phyloP scores from a whole-genome alignment of 2,113 vertebrate species.

The Dasyornis broadbenti region DNA sequence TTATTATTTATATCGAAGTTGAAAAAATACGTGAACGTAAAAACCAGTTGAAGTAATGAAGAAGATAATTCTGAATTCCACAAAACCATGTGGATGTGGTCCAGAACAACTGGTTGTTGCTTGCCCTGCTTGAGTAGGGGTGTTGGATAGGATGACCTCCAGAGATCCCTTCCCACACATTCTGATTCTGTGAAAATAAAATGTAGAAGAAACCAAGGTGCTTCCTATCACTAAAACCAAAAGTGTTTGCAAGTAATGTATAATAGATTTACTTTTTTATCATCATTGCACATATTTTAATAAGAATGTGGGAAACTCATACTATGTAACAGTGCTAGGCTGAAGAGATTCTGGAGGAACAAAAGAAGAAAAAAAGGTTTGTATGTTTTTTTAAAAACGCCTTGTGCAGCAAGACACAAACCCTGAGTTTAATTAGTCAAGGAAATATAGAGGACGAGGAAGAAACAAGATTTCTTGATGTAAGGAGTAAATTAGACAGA shows the following conservation, averaged over 20 bases:
- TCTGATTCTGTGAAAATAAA: neutral
- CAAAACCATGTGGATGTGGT: neutral
- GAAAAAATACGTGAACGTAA: neutral
- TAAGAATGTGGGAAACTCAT: neutral
- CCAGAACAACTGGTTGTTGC: neutral
- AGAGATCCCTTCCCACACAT: neutral
- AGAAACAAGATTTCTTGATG: neutral
- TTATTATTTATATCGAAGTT: neutral
- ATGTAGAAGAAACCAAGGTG: neutral
- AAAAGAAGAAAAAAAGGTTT: neutral
- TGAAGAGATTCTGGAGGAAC: neutral
- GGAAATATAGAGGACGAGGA: neutral
- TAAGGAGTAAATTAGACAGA: neutral
- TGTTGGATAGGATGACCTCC: neutral
- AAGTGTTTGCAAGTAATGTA: neutral
- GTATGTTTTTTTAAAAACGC: neutral
- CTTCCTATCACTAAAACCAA: neutral
- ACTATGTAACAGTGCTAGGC: neutral
- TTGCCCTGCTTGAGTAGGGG: neutral
- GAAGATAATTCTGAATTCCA: neutral
- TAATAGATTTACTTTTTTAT: neutral
- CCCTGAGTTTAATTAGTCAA: neutral
- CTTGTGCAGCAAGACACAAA: neutral
- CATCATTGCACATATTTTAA: neutral
- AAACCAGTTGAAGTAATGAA: neutral